These are phyloP conservation scores for Stigmatopora nigra DNA, from an alignment of 2,113 vertebrate genomes.

Conservation along the genomic window DNA sequence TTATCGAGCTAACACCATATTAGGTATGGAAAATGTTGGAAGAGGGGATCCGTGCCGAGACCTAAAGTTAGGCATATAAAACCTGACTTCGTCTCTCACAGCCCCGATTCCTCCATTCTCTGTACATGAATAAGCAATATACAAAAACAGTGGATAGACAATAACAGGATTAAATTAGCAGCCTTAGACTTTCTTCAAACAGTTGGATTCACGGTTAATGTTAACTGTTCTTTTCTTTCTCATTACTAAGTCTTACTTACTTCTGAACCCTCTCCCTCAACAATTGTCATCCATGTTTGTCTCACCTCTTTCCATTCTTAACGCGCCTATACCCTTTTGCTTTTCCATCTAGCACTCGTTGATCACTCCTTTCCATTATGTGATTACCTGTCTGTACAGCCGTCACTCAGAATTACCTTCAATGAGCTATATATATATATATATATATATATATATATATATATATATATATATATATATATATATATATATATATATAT, in stretches of 20 bases:
- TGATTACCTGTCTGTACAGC: conserved; percentile 74
- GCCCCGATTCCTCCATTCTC: not conserved
- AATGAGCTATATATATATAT: no score
- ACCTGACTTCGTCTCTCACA: no score
- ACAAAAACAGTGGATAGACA: not conserved
- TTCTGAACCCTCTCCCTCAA: conserved; percentile 44
- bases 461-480: no score
- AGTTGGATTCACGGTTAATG: conserved; percentile 14
- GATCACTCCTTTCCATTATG: conserved; percentile 22
- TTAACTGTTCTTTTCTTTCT: conserved; percentile 21
- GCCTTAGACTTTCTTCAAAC: not conserved
- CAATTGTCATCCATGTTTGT: conserved; percentile 26
- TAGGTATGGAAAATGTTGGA: no score
- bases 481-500: no score
- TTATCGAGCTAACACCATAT: no score
- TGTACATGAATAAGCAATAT: not conserved
- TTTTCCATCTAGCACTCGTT: conserved; percentile 49
- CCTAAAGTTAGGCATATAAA: no score
- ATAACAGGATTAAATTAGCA: conserved; percentile 1
- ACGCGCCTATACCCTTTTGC: conserved; percentile 50
- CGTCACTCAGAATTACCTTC: conserved; percentile 96
- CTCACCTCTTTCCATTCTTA: conserved; percentile 31
- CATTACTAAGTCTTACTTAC: conserved; percentile 36
- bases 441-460: no score
- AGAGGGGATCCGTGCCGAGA: no score